Percentiles rank a stretch among this genome's conserved stretches.
These are phyloP conservation scores for Drosophila elegans DNA, from an alignment of 1,140 invertebrate species.

Conservation along the genomic window DNA sequence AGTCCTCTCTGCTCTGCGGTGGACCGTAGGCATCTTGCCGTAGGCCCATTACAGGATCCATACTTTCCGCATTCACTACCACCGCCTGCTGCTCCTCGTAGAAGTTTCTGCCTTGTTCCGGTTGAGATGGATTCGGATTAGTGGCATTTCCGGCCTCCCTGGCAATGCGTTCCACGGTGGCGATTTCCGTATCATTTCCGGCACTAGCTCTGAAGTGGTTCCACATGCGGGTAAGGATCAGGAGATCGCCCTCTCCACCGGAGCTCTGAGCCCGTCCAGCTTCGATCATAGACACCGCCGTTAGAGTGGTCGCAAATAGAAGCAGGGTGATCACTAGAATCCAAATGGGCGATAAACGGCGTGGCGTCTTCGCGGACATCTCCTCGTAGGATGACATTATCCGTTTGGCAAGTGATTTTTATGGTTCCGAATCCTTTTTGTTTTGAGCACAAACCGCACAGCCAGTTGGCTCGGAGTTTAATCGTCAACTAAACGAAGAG, in stretches of 20 bases:
- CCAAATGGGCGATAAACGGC: constrained; percentile 48
- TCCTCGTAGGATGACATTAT: constrained; percentile 55
- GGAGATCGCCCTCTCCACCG: constrained; percentile 30
- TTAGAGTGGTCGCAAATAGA: constrained; percentile 53
- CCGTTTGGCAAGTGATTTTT: constrained; percentile 3
- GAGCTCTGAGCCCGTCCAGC: constrained; percentile 30
- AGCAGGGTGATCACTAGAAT: constrained; percentile 46
- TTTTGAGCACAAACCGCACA: constrained; percentile 19
- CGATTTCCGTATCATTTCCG: constrained; percentile 39
- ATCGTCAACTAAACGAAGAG: constrained; percentile 56
- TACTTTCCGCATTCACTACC: constrained; percentile 60
- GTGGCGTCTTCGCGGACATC: constrained; percentile 53
- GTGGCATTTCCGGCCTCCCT: constrained; percentile 51
- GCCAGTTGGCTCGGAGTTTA: constrained; percentile 52
- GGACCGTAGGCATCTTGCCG: constrained; percentile 55
- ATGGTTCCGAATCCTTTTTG: constrained; percentile 9
- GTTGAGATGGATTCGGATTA: not conserved
- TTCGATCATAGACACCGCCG: constrained; percentile 52
- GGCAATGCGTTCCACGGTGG: constrained; percentile 64
- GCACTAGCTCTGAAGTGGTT: constrained; percentile 22
- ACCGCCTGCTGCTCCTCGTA: constrained; percentile 71
- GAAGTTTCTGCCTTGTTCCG: constrained; percentile 36
- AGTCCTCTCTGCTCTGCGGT: constrained; percentile 41
- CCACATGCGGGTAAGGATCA: constrained; percentile 61
- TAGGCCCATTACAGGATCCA: constrained; percentile 34